phyloP scores from a whole-genome alignment of 1,140 invertebrate genomes.

The Bemisia tabaci region DNA sequence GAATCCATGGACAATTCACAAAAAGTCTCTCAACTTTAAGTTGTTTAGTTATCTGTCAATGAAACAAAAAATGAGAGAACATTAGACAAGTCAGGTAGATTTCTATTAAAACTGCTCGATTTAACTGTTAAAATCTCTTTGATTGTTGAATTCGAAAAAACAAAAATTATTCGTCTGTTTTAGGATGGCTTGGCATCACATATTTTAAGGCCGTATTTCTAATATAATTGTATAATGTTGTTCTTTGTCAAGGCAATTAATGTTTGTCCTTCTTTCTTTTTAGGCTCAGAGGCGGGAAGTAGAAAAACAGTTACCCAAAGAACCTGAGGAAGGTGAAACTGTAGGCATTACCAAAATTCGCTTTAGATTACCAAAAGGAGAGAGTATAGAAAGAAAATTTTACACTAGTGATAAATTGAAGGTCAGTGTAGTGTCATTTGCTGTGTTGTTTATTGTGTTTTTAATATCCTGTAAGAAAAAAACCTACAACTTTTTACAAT shows the following conservation, averaged over 20 bases:
- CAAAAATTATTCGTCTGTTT: background rate
- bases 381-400: slow-evolving; percentile 60
- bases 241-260: slow-evolving; percentile 8
- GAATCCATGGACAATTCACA: too few relatives aligned
- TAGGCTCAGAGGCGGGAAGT: slow-evolving; percentile 40
- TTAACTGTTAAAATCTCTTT: too few relatives aligned
- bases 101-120: too few relatives aligned
- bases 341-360: slow-evolving; percentile 55
- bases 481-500: too few relatives aligned
- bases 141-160: too few relatives aligned
- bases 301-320: slow-evolving; percentile 45
- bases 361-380: slow-evolving; percentile 59
- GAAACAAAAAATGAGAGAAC: too few relatives aligned
- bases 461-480: too few relatives aligned
- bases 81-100: too few relatives aligned
- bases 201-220: background rate
- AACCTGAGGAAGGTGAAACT: slow-evolving; percentile 37
- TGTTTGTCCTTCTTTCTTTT: slow-evolving; percentile 12
- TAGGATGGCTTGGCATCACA: background rate
- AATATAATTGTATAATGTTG: slow-evolving; percentile 2
- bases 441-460: too few relatives aligned
- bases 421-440: slow-evolving; percentile 32
- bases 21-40: too few relatives aligned
- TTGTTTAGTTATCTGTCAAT: too few relatives aligned
- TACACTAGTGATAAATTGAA: slow-evolving; percentile 45